Base-by-base conservation (phyloP, 2,888 invertebrate species). In the Hydrotaea diabolus region DNA sequence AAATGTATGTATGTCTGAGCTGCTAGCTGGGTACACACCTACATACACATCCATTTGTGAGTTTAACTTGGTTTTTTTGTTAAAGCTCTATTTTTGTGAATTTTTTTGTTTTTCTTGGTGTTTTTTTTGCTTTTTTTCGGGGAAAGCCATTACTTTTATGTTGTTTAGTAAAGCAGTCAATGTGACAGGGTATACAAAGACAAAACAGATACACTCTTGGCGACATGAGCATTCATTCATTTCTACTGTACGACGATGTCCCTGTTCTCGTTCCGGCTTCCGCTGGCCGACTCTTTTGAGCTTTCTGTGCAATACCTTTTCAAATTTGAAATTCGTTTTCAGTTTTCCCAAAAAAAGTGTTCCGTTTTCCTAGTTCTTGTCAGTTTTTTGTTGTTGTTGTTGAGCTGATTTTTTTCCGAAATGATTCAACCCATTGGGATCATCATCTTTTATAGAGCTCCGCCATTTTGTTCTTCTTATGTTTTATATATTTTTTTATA, bases 91-190 rank as follows among this genome's bases (percentile, higher is more conserved):
- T 66, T n/a, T 39, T 66, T 43, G 2, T 43, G 66, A 1, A 43
- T 66, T 66, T 66, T 21, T n/a, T 66, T 66, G 39, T 21, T n/a
- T 15, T 59, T 36, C 36, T 66, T 39, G 19, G 9, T 39, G 19
- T 9, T 39, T 19, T 43, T 19, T 66, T 39, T 19, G 19, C 66
- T n/a, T n/a, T n/a, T n/a, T n/a, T n/a, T n/a, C n/a, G n/a, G n/a
- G n/a, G n/a, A n/a, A n/a, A 19, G 73, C 23, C 66, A 73, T 77
- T 77, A 77, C 77, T 74, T 77, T 77, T 69, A 59, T 73, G 73
- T 69, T 77, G 81, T 77, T 77, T 72, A 36, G 72, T 21, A 71
- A 53, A 69, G 36, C 55, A 62, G 66, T 77, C 66, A 69, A 73
- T 73, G 82, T 74, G 77, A 82, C 82, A 77, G 39, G n/a, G 71